Percentiles rank a stretch among this genome's conserved stretches.
These are phyloP conservation scores for Mamestra brassicae DNA, from an alignment of 2,888 invertebrate species.

Conservation along the genomic window DNA sequence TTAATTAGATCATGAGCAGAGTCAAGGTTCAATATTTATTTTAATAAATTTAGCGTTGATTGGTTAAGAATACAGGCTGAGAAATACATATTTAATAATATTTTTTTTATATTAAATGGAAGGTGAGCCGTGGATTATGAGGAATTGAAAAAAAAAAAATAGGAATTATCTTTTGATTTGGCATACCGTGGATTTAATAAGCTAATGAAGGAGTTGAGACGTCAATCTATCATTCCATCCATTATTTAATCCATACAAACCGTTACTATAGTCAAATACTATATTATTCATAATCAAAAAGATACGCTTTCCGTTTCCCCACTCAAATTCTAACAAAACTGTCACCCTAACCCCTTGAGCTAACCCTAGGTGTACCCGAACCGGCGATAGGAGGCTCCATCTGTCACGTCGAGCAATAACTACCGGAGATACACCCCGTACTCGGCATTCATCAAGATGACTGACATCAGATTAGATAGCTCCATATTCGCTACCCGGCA, in stretches of 20 bases:
- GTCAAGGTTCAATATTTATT: not conserved
- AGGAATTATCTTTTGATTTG: too few relatives aligned
- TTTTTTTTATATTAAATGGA: not conserved
- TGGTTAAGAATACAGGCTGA: not conserved
- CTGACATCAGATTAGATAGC: slow-evolving; percentile 60
- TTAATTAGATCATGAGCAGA: slow-evolving; percentile 20
- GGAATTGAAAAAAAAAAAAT: too few relatives aligned
- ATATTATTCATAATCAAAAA: not conserved
- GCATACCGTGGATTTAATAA: too few relatives aligned
- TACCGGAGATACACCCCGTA: slow-evolving; percentile 55
- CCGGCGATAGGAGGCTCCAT: slow-evolving; percentile 51
- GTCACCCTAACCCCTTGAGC: slow-evolving; percentile 7
- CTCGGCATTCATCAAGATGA: slow-evolving; percentile 60
- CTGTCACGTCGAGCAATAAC: slow-evolving; percentile 59
- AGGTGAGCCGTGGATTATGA: not conserved
- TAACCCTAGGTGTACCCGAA: slow-evolving; percentile 33
- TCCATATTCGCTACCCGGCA: slow-evolving; percentile 51
- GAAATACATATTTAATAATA: not conserved
- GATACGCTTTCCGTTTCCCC: not conserved
- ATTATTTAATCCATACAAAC: not conserved
- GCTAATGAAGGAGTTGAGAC: not conserved
- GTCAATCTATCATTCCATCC: not conserved
- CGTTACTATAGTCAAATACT: not conserved
- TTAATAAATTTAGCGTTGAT: slow-evolving; percentile 1
- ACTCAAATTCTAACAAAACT: not conserved